These are phyloP conservation scores for Molothrus aeneus DNA, from an alignment of 2,797 vertebrate species.

Conservation along the genomic window DNA sequence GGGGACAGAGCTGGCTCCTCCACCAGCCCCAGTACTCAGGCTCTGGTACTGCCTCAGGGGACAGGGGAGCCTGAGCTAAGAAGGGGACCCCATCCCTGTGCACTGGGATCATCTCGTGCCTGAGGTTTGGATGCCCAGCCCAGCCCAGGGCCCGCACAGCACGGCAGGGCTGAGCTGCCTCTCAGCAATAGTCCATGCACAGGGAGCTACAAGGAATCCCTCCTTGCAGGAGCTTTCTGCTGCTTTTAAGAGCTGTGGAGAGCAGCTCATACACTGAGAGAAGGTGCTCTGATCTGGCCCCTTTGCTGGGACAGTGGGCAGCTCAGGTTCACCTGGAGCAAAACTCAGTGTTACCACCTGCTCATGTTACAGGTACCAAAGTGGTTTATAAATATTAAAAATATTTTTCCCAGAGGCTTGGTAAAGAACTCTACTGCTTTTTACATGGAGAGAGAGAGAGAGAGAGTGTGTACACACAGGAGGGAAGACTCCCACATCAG, in stretches of 20 bases:
- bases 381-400: slow-evolving; percentile 70
- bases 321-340: not conserved
- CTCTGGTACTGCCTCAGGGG: not conserved
- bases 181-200: fast-evolving
- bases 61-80: not conserved
- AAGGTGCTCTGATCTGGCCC: not conserved
- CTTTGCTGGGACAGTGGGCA: not conserved
- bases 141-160: fast-evolving
- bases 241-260: not conserved
- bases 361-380: slow-evolving; percentile 30
- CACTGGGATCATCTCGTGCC: not conserved
- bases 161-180: fast-evolving
- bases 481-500: slow-evolving; percentile 4
- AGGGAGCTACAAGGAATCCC: not conserved
- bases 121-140: not conserved
- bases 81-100: fast-evolving
- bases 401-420: slow-evolving; percentile 53
- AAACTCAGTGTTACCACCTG: not conserved
- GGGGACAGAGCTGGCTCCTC: not conserved
- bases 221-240: not conserved
- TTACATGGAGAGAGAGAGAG: not conserved
- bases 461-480: not conserved
- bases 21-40: not conserved
- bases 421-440: slow-evolving; percentile 33
- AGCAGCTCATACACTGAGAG: not conserved